phyloP scores from a whole-genome alignment of 2,113 vertebrate species.

The Chaenocephalus aceratus region DNA sequence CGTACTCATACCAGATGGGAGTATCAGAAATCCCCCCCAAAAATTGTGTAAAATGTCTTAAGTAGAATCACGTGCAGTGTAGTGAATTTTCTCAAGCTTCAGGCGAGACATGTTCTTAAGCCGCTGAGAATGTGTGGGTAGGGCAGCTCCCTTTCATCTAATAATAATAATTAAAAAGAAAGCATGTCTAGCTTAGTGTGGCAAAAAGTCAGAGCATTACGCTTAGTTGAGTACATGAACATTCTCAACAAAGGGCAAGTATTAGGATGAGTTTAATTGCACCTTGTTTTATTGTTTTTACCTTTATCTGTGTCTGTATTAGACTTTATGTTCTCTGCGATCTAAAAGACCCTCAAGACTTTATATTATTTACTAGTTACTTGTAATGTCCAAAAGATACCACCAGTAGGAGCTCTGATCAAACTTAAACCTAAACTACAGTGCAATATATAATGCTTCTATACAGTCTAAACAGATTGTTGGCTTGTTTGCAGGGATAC shows the following conservation, averaged over 20 bases:
- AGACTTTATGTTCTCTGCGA: background rate
- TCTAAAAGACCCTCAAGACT: too few species aligned
- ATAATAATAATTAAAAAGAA: background rate
- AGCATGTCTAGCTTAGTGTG: background rate
- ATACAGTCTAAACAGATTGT: background rate
- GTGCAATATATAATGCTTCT: too few species aligned
- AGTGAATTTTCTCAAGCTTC: background rate
- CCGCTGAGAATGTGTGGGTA: background rate
- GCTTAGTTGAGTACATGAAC: background rate
- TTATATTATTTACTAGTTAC: background rate
- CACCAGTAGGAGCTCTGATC: slow-evolving; percentile 24
- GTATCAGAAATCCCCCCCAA: too few species aligned
- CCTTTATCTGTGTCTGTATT: background rate
- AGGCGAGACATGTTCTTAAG: background rate
- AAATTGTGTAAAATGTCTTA: too few species aligned
- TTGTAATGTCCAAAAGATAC: background rate
- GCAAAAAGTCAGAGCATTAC: background rate
- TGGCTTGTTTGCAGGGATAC: background rate
- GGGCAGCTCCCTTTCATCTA: background rate
- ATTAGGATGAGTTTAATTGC: background rate
- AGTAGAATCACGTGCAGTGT: background rate
- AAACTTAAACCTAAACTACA: background rate
- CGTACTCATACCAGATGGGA: background rate
- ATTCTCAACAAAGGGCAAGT: background rate
- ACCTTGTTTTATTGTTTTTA: background rate